A percentile compares a stretch with the other conserved stretches of the same genome.
Evolutionary conservation across 2,888 invertebrate species (phyloP).

Genomic region (Chymomyza fuscimana): DNA sequence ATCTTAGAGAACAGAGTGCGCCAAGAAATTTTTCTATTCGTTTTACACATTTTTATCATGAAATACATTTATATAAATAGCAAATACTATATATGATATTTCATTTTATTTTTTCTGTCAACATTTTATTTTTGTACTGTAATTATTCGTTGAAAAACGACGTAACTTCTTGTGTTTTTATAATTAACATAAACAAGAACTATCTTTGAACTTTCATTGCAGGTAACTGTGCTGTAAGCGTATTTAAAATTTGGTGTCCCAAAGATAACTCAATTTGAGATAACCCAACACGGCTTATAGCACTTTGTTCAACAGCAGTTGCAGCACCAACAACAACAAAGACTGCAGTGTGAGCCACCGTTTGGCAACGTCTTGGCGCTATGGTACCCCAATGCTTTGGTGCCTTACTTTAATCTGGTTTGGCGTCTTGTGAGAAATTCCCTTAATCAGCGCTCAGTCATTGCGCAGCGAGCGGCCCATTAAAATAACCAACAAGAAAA

Average conservation of each 20-base stretch:
- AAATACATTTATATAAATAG: no score
- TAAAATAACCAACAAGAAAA: constrained; percentile 9
- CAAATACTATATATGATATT: no score
- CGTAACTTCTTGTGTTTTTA: no score
- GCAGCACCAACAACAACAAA: constrained; percentile 20
- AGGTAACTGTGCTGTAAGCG: no score
- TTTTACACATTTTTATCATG: no score
- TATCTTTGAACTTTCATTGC: no score
- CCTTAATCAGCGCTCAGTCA: constrained; percentile 65
- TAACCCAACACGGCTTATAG: background rate
- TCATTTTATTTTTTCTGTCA: no score
- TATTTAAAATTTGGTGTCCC: background rate
- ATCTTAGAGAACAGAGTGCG: no score
- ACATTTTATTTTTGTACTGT: no score
- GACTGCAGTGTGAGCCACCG: constrained; percentile 6
- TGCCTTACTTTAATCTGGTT: constrained; percentile 34
- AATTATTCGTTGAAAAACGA: no score
- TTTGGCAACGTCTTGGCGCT: constrained; percentile 46
- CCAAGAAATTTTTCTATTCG: no score
- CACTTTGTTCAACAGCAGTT: constrained; percentile 32
- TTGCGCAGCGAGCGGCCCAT: constrained; percentile 11
- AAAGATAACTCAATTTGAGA: background rate
- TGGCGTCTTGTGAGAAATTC: constrained; percentile 67
- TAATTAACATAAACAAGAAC: no score
- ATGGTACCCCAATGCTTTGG: constrained; percentile 29